phyloP scores from a whole-genome alignment of 2,113 vertebrate species.

The Pogona vitticeps region DNA sequence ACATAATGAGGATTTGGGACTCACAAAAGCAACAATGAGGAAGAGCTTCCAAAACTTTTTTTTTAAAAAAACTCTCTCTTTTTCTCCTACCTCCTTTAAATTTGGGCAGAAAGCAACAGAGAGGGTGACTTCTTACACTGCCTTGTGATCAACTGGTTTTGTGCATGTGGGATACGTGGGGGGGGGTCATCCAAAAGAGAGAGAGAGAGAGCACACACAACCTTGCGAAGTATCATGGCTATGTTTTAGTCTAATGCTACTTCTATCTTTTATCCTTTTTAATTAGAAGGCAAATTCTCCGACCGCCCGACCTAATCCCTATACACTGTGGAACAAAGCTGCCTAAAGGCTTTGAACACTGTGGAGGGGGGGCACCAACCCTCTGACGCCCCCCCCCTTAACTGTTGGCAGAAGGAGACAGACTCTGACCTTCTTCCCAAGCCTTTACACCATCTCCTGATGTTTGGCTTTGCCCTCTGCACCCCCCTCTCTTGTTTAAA shows the following conservation, averaged over 20 bases:
- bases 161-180: neutral
- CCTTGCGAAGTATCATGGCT: slow-evolving; percentile 92
- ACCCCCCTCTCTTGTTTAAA: slow-evolving; percentile 84
- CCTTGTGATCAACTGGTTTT: slow-evolving; percentile 81
- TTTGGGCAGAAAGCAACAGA: slow-evolving; percentile 53
- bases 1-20: slow-evolving; percentile 57
- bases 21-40: slow-evolving; percentile 66
- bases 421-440: slow-evolving; percentile 85
- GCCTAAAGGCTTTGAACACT: slow-evolving; percentile 99
- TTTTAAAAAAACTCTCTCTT: neutral
- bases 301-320: slow-evolving; percentile 99
- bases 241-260: slow-evolving; percentile 94
- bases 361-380: slow-evolving; percentile 82
- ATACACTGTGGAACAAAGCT: slow-evolving; percentile 97
- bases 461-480: slow-evolving; percentile 82
- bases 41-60: slow-evolving; percentile 73
- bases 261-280: slow-evolving; percentile 99
- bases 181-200: slow-evolving; percentile 18
- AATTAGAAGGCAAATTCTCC: slow-evolving; percentile 99
- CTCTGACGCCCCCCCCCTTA: slow-evolving; percentile 73
- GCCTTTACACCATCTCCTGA: slow-evolving; percentile 83
- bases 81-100: slow-evolving; percentile 3
- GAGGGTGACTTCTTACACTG: slow-evolving; percentile 75
- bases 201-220: slow-evolving; percentile 65
- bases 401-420: slow-evolving; percentile 84